Conservation (phyloP, 2,113 vertebrate genomes). For the Ptyas mucosa region DNA sequence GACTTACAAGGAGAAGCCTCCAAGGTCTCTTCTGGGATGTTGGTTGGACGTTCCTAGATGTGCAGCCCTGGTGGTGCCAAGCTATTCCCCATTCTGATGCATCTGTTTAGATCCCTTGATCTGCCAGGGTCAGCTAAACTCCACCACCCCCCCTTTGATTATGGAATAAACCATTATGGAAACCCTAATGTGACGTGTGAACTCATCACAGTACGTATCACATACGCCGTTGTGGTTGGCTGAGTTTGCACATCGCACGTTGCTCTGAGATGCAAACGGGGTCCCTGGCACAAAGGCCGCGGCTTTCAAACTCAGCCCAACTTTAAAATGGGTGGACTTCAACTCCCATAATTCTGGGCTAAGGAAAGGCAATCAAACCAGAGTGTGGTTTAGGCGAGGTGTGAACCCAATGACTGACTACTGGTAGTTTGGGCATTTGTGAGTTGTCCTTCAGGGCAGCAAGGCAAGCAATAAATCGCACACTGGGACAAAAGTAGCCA, state of each 20-base stretch:
- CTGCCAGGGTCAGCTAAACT: neutral
- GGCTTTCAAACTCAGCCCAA: neutral
- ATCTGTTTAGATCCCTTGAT: neutral
- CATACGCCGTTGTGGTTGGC: no score
- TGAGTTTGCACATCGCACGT: no score
- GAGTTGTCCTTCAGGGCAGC: neutral
- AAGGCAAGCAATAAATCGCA: neutral
- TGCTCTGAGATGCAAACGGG: no score
- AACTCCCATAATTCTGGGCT: neutral
- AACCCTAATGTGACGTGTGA: neutral
- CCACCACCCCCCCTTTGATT: no score
- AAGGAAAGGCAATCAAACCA: neutral
- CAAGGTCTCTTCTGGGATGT: neutral
- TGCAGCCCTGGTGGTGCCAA: no score
- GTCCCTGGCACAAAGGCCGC: neutral
- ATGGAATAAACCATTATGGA: neutral
- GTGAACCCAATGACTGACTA: neutral
- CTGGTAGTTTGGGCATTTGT: neutral
- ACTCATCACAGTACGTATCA: neutral
- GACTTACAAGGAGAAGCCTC: neutral
- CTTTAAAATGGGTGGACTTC: neutral
- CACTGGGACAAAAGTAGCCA: no score
- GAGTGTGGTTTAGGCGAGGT: neutral
- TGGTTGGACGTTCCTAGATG: neutral
- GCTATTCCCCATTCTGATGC: neutral